A percentile compares a stretch with the other conserved stretches of the same genome.
Conservation (phyloP, 1,140 invertebrate species). For the Drosophila busckii region DNA sequence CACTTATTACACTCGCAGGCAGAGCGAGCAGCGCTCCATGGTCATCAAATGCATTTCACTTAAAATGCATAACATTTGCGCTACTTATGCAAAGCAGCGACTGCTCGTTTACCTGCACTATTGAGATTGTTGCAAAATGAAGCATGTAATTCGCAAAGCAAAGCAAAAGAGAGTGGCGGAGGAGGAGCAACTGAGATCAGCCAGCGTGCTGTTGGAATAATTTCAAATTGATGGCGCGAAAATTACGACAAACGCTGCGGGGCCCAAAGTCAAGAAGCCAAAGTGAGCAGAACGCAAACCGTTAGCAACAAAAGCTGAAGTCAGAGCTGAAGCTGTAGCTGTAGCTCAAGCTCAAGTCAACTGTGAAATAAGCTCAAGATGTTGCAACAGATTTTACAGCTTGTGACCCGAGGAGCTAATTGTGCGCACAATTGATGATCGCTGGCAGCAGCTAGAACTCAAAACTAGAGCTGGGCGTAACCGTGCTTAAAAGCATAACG, state of each 20-base stretch:
- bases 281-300: conserved; percentile 34
- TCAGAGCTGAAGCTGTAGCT: not conserved
- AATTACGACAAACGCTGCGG: conserved; percentile 63
- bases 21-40: conserved; percentile 8
- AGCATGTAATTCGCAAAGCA: conserved; percentile 60
- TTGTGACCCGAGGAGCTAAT: conserved; percentile 52
- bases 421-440: conserved; percentile 62
- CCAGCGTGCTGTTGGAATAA: conserved; percentile 50
- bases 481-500: no score
- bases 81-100: conserved; percentile 58
- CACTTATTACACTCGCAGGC: conserved; percentile 34
- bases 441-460: no score
- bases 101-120: conserved; percentile 33
- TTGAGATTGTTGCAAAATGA: conserved; percentile 43
- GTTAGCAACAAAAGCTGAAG: conserved; percentile 57
- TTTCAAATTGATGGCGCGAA: conserved; percentile 71
- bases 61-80: conserved; percentile 63
- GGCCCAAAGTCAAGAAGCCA: conserved; percentile 58
- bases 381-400: conserved; percentile 3
- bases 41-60: conserved; percentile 26
- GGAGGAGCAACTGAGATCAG: conserved; percentile 12
- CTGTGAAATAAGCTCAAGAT: conserved; percentile 65
- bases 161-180: no score
- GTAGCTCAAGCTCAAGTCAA: conserved; percentile 37
- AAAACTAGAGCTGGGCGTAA: no score